Evolutionary conservation across 2,113 vertebrate species (phyloP).

Genomic region (Cinclus cinclus): DNA sequence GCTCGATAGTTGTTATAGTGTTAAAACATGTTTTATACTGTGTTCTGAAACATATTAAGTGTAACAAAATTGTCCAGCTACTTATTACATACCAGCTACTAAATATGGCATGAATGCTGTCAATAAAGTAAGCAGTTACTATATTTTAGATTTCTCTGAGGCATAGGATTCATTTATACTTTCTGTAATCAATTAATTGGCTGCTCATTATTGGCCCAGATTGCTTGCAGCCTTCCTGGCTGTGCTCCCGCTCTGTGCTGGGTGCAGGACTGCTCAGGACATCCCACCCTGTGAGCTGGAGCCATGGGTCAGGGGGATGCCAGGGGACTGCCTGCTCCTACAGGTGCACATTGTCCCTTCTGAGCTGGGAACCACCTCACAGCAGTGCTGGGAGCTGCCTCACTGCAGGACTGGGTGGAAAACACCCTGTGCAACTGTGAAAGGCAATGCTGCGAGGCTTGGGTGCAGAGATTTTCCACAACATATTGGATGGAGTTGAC

Average conservation of each 20-base stretch:
- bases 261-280: neutral
- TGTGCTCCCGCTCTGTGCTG: neutral
- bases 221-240: slow-evolving; percentile 4
- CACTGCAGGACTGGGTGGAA: neutral
- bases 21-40: slow-evolving; percentile 66
- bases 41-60: slow-evolving; percentile 63
- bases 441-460: neutral
- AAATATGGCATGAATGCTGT: slow-evolving; percentile 51
- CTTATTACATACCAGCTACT: slow-evolving; percentile 40
- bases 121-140: slow-evolving; percentile 59
- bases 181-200: slow-evolving; percentile 62
- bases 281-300: fast-evolving
- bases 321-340: neutral
- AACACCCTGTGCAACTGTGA: neutral
- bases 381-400: neutral
- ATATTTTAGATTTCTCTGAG: slow-evolving; percentile 53
- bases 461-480: neutral
- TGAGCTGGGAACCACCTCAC: neutral
- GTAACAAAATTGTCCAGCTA: slow-evolving; percentile 62
- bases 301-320: fast-evolving
- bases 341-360: neutral
- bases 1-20: slow-evolving; percentile 67
- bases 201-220: slow-evolving; percentile 18
- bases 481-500: neutral
- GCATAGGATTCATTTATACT: slow-evolving; percentile 56